phyloP scores from a whole-genome alignment of 2,888 invertebrate species.

The Mechanitis messenoides region DNA sequence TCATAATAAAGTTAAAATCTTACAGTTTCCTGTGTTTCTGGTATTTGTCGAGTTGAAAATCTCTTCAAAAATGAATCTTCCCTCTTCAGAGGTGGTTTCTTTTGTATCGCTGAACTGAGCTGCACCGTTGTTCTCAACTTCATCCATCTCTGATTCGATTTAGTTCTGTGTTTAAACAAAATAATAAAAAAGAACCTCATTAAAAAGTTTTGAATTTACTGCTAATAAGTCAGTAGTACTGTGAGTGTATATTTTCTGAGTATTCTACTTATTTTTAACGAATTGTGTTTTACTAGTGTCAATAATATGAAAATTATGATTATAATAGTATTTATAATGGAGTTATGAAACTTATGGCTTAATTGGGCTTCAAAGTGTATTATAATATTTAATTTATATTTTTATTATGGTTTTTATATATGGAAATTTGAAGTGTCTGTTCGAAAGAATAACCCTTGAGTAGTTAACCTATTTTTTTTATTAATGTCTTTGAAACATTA shows the following conservation, averaged over 20 bases:
- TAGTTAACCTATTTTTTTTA: too few relatives aligned
- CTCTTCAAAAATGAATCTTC: conserved; percentile 95
- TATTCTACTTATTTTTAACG: too few relatives aligned
- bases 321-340: neutral
- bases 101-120: conserved; percentile 91
- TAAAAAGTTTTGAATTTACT: conserved; percentile 3
- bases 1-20: conserved; percentile 31
- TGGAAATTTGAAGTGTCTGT: neutral
- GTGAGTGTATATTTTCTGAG: too few relatives aligned
- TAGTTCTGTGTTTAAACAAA: conserved; percentile 79
- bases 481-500: too few relatives aligned
- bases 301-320: too few relatives aligned
- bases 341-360: too few relatives aligned
- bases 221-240: too few relatives aligned
- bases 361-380: neutral
- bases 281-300: too few relatives aligned
- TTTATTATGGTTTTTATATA: neutral
- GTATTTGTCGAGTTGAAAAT: conserved; percentile 94
- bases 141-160: conserved; percentile 97
- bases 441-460: neutral
- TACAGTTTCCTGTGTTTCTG: conserved; percentile 89
- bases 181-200: conserved; percentile 24
- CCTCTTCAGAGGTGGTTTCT: conserved; percentile 91
- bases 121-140: conserved; percentile 95
- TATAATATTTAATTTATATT: neutral